These are phyloP conservation scores for Atractosteus spatula DNA, from an alignment of 2,113 vertebrate species.

Conservation along the genomic window DNA sequence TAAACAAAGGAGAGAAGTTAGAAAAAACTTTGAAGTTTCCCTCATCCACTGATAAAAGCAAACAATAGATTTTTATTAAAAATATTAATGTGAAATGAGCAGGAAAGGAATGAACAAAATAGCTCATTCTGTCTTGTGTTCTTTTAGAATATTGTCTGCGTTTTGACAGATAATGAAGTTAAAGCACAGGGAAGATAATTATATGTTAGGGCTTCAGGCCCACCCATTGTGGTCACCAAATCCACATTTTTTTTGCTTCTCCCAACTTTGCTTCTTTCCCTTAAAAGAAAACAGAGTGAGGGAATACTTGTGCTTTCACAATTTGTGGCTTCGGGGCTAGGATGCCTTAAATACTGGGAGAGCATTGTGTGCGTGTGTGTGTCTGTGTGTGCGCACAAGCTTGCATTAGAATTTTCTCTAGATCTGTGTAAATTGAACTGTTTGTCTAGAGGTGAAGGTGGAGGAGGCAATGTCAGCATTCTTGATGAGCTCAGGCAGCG, in stretches of 20 bases:
- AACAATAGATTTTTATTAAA: too few relatives aligned
- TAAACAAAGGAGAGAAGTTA: too few relatives aligned
- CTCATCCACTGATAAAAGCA: too few relatives aligned
- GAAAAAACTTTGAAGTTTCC: too few relatives aligned
- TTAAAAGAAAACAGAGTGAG: slow-evolving; percentile 58
- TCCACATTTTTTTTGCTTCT: slow-evolving; percentile 51
- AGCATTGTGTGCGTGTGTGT: slow-evolving; percentile 22
- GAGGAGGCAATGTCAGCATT: slow-evolving; percentile 48
- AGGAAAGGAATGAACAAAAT: too few relatives aligned
- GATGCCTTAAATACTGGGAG: slow-evolving; percentile 34
- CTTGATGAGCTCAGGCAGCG: slow-evolving; percentile 39
- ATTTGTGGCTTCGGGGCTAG: slow-evolving; percentile 67
- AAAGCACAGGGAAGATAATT: slow-evolving; percentile 54
- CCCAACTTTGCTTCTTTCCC: slow-evolving; percentile 24
- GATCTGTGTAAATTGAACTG: slow-evolving; percentile 33
- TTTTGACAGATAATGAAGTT: slow-evolving; percentile 60
- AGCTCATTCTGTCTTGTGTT: slow-evolving; percentile 22
- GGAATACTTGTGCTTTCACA: slow-evolving; percentile 52
- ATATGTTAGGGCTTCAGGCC: slow-evolving; percentile 58
- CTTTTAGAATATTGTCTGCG: slow-evolving; percentile 51
- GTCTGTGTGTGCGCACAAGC: slow-evolving; percentile 23
- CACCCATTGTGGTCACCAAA: slow-evolving; percentile 58
- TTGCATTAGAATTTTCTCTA: slow-evolving; percentile 22
- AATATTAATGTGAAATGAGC: too few relatives aligned
- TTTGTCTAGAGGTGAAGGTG: slow-evolving; percentile 30